Evolutionary conservation across 2,113 vertebrate species (phyloP), one percentile per base, ranked within the genome.

Genomic region (Ammodytes dubius): DNA sequence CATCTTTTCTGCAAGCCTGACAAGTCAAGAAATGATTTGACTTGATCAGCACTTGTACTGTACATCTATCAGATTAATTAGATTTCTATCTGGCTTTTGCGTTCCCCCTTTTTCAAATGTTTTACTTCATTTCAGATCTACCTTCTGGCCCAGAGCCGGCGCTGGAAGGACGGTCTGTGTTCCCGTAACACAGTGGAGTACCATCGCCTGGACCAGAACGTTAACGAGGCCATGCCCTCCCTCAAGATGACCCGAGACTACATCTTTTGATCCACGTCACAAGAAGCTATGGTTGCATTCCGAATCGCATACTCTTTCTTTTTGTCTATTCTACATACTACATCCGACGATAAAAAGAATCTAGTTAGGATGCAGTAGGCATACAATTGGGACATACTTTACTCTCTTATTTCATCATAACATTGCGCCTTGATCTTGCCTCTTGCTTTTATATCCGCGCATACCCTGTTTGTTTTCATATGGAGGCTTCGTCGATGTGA

Each of bases 181-280:
- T 98, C 98, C 0, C 96, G 97, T 73, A 89, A 91, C 88, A 96
- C 94, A 0, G 95, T 97, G 68, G 96, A 97, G 68, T 99, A 99
- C 79, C 98, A 95, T 85, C 96, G 98, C 4, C 94, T 99, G 54
- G 97, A 99, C 93, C 98, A 99, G 79, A 99, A 99, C 15, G 96
- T 99, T 64, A 95, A 96, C 0, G 97, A 99, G 70, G 98, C 98
- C 1, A 99, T 99, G 98, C 98, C 98, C 72, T 99, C 98, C 70
- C 95, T 99, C 74, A 99, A 98, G 88, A 98, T 98, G 90, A 98
- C 98, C 65, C 96, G 96, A 17, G 97, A 98, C 93, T 99, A 99
- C 43, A 94, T 99, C 17, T 99, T 99, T 87, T 99, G 92, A 97
- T 92, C 89, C 0, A 0, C 4, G 2, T 35, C 5, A 37, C 43